Evolutionary conservation across 2,888 invertebrate genomes (phyloP).

Genomic region (Gymnosoma rotundatum): DNA sequence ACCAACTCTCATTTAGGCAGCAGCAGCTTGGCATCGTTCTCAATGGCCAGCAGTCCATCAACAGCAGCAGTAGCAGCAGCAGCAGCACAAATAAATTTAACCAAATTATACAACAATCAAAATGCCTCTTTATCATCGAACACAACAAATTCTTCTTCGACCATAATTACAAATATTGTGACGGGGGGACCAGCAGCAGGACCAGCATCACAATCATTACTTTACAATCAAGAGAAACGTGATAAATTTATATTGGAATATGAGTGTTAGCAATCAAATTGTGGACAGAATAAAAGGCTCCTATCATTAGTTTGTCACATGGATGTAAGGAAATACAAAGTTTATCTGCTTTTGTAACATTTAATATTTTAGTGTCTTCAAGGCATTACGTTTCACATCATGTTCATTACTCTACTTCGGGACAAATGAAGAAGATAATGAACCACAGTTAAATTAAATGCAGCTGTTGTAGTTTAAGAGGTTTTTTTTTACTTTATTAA

Average conservation of each 20-base stretch:
- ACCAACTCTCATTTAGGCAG: constrained; percentile 21
- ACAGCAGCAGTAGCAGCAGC: constrained; percentile 52
- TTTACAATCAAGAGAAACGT: constrained; percentile 71
- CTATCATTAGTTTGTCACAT: too few species aligned
- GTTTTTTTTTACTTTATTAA: not conserved
- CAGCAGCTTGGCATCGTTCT: constrained; percentile 6
- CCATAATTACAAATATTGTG: constrained; percentile 38
- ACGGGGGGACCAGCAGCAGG: not conserved
- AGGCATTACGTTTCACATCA: not conserved
- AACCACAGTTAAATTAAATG: not conserved
- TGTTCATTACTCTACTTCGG: not conserved
- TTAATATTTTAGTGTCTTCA: constrained; percentile 2
- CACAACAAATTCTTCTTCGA: constrained; percentile 34
- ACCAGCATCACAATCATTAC: constrained; percentile 34
- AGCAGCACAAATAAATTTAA: constrained; percentile 63
- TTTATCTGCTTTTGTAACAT: not conserved
- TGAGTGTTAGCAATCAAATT: constrained; percentile 79
- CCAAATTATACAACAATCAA: constrained; percentile 66
- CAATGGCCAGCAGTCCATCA: constrained; percentile 73
- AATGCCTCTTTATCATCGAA: constrained; percentile 34
- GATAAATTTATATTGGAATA: constrained; percentile 80
- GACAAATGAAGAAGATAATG: not conserved
- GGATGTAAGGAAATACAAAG: not conserved
- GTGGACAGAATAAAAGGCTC: not conserved
- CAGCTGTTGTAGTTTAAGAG: not conserved